Base-by-base conservation (phyloP, 1,140 invertebrate species). In the Doryteuthis pealeii region DNA sequence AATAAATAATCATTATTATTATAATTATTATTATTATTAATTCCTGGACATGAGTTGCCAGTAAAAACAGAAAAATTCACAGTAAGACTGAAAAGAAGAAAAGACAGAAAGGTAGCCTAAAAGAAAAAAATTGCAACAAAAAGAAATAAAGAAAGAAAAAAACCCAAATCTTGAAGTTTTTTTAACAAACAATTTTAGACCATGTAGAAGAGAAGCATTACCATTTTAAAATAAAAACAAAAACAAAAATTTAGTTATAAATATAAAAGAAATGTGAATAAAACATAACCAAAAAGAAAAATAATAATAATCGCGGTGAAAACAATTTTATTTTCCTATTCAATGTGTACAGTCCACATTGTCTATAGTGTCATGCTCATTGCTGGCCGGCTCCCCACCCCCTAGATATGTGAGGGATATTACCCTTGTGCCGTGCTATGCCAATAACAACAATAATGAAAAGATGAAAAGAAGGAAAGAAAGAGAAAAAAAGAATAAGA, bases 271-370 rank as follows among this genome's bases (percentile, higher is more conserved):
- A 15, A n/a, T n/a, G 54, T n/a, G 18, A 15, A 62, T 22, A n/a
- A n/a, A n/a, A n/a, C n/a, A n/a, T n/a, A n/a, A n/a, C n/a, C n/a
- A n/a, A n/a, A n/a, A n/a, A n/a, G 18, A 28, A 22, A 28, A n/a
- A 6, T n/a, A 62, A 62, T 28, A 12, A 22, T n/a, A 62, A 62
- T 15, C 54, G 54, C 54, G 54, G 54, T 62, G 54, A 62, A 62
- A 40, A 40, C n/a, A 40, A 62, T 22, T 62, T 62, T 62, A 62
- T 62, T 62, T 62, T 62, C 54, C 54, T 62, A 62, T 62, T 62
- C 22, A 28, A 62, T 62, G 54, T 62, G 54, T 62, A 62, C 54
- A 22, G 54, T 62, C 54, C 54, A 62, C 26, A n/a, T 62, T 62
- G 54, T 62, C 22, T 28, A 62, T 62, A 5, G 54, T 62, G 54